Conservation (phyloP, 2,797 vertebrate genomes). For the Gobionotothen gibberifrons region DNA sequence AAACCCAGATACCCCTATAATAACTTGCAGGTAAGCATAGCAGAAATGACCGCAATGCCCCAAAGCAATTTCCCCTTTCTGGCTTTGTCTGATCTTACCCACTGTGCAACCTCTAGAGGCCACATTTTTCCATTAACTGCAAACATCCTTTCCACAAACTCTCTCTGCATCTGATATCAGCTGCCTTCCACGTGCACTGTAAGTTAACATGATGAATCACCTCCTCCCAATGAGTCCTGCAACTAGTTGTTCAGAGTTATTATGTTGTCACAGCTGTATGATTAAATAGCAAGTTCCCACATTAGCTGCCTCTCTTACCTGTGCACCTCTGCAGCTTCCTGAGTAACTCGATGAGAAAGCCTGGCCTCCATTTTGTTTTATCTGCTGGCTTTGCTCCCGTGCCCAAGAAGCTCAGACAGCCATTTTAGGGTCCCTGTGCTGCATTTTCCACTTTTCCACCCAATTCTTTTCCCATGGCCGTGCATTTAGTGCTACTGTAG, state of each 20-base stretch:
- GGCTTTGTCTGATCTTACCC: slow-evolving; percentile 53
- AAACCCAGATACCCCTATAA: slow-evolving; percentile 83
- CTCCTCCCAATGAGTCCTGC: slow-evolving; percentile 32
- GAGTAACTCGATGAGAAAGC: slow-evolving; percentile 33
- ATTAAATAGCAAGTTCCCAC: slow-evolving; percentile 46
- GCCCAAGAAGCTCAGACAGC: slow-evolving; percentile 30
- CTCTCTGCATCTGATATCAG: slow-evolving; percentile 35
- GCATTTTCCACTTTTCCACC: slow-evolving; percentile 17
- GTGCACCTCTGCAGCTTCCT: slow-evolving; percentile 41
- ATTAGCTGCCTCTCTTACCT: slow-evolving; percentile 44
- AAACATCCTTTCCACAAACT: slow-evolving; percentile 29
- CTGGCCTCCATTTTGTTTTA: slow-evolving; percentile 66
- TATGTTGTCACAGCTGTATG: slow-evolving; percentile 16
- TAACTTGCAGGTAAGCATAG: slow-evolving; percentile 79
- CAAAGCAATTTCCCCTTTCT: slow-evolving; percentile 43
- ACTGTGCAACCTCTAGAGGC: slow-evolving; percentile 32
- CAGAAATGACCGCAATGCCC: slow-evolving; percentile 32
- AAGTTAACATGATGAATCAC: slow-evolving; percentile 63
- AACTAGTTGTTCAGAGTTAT: slow-evolving; percentile 35
- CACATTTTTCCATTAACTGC: slow-evolving; percentile 34
- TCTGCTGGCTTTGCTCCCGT: slow-evolving; percentile 38
- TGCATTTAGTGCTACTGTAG: slow-evolving; percentile 42
- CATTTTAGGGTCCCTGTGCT: slow-evolving; percentile 59
- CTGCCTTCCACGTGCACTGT: slow-evolving; percentile 19
- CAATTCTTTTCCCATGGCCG: slow-evolving; percentile 12